Conservation (phyloP, 1,140 invertebrate genomes). For the Aleiodes sp. region DNA sequence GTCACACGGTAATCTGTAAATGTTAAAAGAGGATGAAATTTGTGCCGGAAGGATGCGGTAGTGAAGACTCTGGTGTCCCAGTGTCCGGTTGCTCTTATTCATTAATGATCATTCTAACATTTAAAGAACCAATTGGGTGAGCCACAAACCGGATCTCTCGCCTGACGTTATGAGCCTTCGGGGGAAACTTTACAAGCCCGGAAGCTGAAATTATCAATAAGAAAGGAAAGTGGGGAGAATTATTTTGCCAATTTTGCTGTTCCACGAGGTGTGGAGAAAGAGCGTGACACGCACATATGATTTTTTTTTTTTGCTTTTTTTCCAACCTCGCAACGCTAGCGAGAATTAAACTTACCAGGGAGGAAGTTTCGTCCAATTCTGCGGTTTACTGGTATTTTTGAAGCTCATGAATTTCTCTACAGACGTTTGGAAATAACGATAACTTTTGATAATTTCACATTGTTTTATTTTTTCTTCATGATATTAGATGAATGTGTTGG, state of each 20-base stretch:
- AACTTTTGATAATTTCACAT: too few species aligned
- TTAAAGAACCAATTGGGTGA: not conserved
- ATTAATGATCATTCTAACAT: not conserved
- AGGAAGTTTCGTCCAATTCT: not conserved
- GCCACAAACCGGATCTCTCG: not conserved
- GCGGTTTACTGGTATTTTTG: not conserved
- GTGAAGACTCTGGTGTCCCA: not conserved
- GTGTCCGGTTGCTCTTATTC: not conserved
- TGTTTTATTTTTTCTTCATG: too few species aligned
- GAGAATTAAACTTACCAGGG: not conserved
- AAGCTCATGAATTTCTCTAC: not conserved
- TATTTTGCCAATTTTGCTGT: not conserved
- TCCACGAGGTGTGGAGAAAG: not conserved
- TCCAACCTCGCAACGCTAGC: too few species aligned
- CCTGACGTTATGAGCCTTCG: not conserved
- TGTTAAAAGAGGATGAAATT: not conserved
- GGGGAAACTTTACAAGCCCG: not conserved
- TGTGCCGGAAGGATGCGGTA: not conserved
- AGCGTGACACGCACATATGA: not conserved
- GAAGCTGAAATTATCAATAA: not conserved
- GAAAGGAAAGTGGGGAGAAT: conserved; percentile 5
- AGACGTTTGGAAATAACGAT: too few species aligned
- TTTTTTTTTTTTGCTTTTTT: not conserved
- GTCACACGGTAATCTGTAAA: not conserved
- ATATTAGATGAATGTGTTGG: too few species aligned